Evolutionary conservation across 2,888 invertebrate genomes (phyloP), one percentile per base, ranked within the genome.

Genomic region (Ryuthela nishihirai): DNA sequence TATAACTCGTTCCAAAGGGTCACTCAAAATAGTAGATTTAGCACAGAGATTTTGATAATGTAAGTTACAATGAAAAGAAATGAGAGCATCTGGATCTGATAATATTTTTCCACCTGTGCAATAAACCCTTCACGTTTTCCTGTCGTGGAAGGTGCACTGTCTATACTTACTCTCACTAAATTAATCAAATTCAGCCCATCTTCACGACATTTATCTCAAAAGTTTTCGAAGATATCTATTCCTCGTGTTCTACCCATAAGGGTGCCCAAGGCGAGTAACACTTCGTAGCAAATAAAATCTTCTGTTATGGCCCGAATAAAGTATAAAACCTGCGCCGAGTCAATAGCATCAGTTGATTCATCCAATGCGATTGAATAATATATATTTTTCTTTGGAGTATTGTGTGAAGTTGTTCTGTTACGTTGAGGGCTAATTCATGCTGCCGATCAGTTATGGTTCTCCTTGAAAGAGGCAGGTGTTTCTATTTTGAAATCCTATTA

Each of bases 291-390:
- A 7, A 20, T 32, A 44, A 44, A 44, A 44, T 44, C 44, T 1
- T 44, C 12, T 25, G 43, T 21, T 44, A 34, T 29, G 0, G 4
- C 41, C 17, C 41, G 15, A 44, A 44, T 29, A 34, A 44, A 44
- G 34, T 44, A 32, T 32, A 44, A 44, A 32, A 44, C 4, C 29
- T 44, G 32, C 44, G n/a, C n/a, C n/a, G n/a, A n/a, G n/a, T n/a
- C n/a, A n/a, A n/a, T n/a, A n/a, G n/a, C n/a, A n/a, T n/a, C n/a
- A 32, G 44, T 32, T 1, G 5, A 15, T 44, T 44, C 44, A 44
- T 44, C 44, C 24, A 44, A 44, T 18, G 34, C 44, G 20, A 44
- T 44, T 44, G 44, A 44, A 32, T 29, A 44, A 29, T 29, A 34
- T 23, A 44, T 15, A 44, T 44, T 20, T 44, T 44, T 34, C 4